Conservation (phyloP, 1,140 invertebrate species). For the Eriosoma lanigerum region DNA sequence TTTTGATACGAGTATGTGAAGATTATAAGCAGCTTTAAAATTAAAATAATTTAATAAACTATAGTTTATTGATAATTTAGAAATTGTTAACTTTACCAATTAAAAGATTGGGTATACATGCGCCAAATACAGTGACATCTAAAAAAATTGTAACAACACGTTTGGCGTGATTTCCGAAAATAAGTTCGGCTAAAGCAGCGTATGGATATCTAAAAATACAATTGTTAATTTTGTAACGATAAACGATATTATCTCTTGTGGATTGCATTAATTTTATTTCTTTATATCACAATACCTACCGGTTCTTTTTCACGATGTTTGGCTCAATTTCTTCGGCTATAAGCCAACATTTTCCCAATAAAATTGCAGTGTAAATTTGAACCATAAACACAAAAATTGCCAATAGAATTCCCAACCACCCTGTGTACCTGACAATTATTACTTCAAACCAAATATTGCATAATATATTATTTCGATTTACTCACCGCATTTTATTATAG, state of each 20-base stretch:
- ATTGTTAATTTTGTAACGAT: neutral
- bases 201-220: constrained; percentile 68
- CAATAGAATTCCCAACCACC: constrained; percentile 70
- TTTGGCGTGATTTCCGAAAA: constrained; percentile 65
- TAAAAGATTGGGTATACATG: constrained; percentile 74
- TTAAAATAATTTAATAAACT: constrained; percentile 50
- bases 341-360: constrained; percentile 74
- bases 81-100: constrained; percentile 63
- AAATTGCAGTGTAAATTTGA: constrained; percentile 74
- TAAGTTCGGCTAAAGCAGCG: constrained; percentile 73
- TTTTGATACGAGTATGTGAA: constrained; percentile 72
- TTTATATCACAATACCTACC: constrained; percentile 58
- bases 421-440: constrained; percentile 58
- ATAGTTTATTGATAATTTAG: constrained; percentile 22
- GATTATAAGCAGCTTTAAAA: constrained; percentile 69
- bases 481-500: constrained; percentile 72
- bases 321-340: constrained; percentile 70
- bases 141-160: constrained; percentile 68
- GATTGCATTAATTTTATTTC: too few relatives aligned
- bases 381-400: constrained; percentile 67
- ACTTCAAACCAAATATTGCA: neutral
- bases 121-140: constrained; percentile 72
- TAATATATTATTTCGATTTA: neutral
- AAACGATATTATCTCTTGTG: neutral
- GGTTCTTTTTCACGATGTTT: constrained; percentile 67